These are phyloP conservation scores for Leptinotarsa lineolata DNA, from an alignment of 1,140 invertebrate genomes.

Conservation along the genomic window DNA sequence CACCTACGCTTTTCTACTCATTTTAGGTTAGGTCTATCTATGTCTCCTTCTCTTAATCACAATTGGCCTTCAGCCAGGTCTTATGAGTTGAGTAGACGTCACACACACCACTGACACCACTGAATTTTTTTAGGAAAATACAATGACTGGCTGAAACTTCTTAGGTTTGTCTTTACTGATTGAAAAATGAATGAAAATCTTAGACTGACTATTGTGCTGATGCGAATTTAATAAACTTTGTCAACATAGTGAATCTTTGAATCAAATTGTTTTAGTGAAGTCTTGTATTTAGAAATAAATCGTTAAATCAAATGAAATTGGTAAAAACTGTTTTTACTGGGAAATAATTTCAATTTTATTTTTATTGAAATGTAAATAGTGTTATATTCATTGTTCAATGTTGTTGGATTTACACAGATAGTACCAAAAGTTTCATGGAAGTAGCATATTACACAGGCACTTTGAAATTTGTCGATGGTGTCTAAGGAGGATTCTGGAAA, in stretches of 20 bases:
- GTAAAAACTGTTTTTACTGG: background rate
- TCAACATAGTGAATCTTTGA: background rate
- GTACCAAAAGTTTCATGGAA: background rate
- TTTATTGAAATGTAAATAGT: background rate
- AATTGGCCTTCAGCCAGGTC: too few species aligned
- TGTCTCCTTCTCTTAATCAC: too few species aligned
- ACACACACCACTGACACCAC: background rate
- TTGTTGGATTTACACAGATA: background rate
- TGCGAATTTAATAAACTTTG: background rate
- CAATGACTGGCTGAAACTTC: background rate
- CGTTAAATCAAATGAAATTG: background rate
- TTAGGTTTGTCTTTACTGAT: background rate
- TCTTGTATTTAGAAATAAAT: background rate
- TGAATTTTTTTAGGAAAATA: background rate
- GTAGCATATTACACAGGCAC: background rate
- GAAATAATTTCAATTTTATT: background rate
- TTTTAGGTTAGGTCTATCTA: too few species aligned
- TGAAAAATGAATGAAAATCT: background rate
- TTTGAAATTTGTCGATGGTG: background rate
- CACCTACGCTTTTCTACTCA: too few species aligned
- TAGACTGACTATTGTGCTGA: conserved; percentile 21
- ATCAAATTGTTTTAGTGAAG: conserved; percentile 4
- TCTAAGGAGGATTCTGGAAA: too few species aligned
- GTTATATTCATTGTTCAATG: background rate
- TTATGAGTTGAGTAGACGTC: too few species aligned